These are phyloP conservation scores for Nothoprocta pentlandii DNA, from an alignment of 2,113 vertebrate species.

Conservation along the genomic window DNA sequence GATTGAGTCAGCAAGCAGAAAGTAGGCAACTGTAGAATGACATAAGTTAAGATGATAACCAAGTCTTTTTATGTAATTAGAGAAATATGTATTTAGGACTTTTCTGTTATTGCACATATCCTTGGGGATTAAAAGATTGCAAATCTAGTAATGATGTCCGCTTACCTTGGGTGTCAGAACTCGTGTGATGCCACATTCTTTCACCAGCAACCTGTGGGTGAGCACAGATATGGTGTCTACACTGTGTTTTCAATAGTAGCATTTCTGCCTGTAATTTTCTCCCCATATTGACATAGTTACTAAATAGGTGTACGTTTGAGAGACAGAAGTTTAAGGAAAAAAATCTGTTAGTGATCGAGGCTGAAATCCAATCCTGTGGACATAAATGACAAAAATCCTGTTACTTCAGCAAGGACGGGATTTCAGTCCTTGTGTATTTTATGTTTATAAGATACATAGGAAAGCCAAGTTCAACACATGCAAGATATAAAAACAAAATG, in stretches of 20 bases:
- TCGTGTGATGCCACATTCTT: accelerated
- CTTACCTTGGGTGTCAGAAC: not conserved
- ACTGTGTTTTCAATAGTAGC: not conserved
- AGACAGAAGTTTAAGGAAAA: not conserved
- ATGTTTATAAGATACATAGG: conserved; percentile 14
- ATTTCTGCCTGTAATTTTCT: not conserved
- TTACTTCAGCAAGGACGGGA: conserved; percentile 8
- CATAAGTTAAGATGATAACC: not conserved
- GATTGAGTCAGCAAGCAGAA: not conserved
- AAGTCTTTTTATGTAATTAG: not conserved
- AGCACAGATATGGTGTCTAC: not conserved
- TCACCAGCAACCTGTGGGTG: not conserved
- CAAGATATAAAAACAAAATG: conserved; percentile 36
- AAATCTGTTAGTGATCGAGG: conserved; percentile 25
- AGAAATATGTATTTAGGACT: not conserved
- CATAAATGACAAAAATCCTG: conserved; percentile 35
- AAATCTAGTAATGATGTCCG: not conserved
- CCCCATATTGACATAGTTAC: not conserved
- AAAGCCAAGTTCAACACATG: conserved; percentile 59
- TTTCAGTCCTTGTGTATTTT: conserved; percentile 48
- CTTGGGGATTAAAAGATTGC: not conserved
- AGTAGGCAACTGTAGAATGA: not conserved
- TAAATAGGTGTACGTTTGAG: not conserved
- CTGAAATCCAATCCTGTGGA: conserved; percentile 30
- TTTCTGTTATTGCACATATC: not conserved